phyloP scores from a whole-genome alignment of 2,113 vertebrate genomes.

The Narcine bancroftii region DNA sequence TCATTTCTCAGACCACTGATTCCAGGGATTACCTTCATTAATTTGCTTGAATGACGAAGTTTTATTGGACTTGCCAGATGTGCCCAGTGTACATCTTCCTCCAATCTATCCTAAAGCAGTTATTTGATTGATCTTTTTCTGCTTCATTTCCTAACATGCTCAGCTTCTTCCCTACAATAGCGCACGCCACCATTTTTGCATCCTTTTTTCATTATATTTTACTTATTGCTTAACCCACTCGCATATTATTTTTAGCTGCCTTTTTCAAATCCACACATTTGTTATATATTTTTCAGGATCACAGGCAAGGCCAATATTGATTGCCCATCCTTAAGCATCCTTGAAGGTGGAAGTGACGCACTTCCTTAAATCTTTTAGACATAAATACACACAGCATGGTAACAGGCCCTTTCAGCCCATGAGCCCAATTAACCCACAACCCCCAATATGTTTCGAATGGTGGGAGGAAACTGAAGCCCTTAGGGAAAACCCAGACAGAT shows the following conservation, averaged over 20 bases:
- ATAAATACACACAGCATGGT: no score
- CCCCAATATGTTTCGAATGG: no score
- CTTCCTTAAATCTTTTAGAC: no score
- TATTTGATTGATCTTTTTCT: background rate
- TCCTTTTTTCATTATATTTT: background rate
- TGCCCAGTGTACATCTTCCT: background rate
- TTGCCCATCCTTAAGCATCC: no score
- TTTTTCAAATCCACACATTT: background rate
- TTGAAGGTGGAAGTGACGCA: no score
- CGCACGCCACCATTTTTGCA: background rate
- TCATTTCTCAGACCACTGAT: background rate
- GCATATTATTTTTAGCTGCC: background rate
- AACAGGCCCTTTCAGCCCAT: no score
- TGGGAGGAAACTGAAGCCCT: no score
- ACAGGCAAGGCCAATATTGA: no score
- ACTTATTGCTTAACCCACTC: conserved; percentile 2
- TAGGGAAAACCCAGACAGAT: no score
- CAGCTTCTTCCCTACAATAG: background rate
- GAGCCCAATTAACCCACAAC: no score
- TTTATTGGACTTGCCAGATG: background rate
- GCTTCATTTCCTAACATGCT: background rate
- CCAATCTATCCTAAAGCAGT: no score
- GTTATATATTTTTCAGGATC: no score
- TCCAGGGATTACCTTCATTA: background rate
- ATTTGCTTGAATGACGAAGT: background rate